Base-by-base conservation (phyloP, 2,888 invertebrate genomes). In the Agrilus mali region DNA sequence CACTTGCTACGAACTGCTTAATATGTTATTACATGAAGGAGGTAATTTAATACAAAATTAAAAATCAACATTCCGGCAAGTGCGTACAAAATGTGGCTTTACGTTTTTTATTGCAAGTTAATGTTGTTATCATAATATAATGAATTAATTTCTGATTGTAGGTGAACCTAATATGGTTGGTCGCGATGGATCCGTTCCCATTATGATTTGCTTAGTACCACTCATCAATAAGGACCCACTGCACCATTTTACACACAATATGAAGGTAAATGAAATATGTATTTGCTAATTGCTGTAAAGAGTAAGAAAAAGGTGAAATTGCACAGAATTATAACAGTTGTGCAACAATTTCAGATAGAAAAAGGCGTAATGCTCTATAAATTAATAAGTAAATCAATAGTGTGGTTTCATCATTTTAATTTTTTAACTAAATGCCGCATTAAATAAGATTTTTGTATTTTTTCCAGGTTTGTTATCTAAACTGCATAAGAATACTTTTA, bases 181-280 rank as follows among this genome's bases (percentile, higher is more conserved):
- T 5, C 66, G 81, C 16, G 82, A 82, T 63, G 82, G 82, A 15
- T 79, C 78, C 33, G 80, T 80, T 40, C 82, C 85, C 10, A 73
- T 85, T 44, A 81, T 83, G 77, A 79, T 84, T 22, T 76, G 83
- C 55, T 66, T 85, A 44, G 82, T 83, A 43, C 82, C 82, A 36
- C 65, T 84, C 31, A 80, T 84, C 44, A 82, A 83, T 60, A 82
- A 82, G 58, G 82, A 82, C 64, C 79, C 81, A 38, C 61, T 80
- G 38, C 80, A 81, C 60, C 77, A 80, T 60, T 80, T 80, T 57
- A 80, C 80, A 4, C 82, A 82, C 61, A 78, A 74, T 50, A 81
- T 80, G 78, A 82, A 82, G 71, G 80, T 78, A 58, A 58, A 16
- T 31, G 17, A 38, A 16, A 8, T 16, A n/a, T n/a, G n/a, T n/a